A percentile compares a stretch with the other conserved stretches of the same genome.
phyloP scores from a whole-genome alignment of 2,797 vertebrate species.

The Macropus fuliginosus region DNA sequence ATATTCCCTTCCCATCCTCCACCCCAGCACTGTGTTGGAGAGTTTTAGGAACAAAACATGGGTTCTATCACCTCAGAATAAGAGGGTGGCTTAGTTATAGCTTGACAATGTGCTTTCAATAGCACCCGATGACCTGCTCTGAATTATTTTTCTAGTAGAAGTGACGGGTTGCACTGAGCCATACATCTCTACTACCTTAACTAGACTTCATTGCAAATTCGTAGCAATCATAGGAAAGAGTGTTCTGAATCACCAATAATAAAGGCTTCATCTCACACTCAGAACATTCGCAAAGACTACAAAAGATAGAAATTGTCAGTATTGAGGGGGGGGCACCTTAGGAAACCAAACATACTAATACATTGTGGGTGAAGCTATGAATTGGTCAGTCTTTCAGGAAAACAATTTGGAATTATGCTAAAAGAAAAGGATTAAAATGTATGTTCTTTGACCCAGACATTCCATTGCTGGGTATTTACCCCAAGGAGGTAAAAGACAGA shows the following conservation, averaged over 20 bases:
- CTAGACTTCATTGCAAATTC: background rate
- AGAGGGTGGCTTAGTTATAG: conserved; percentile 17
- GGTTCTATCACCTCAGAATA: background rate
- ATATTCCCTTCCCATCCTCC: background rate
- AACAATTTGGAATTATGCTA: background rate
- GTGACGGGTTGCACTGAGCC: background rate
- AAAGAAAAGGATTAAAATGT: background rate
- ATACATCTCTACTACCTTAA: conserved; percentile 12
- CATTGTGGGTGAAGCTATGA: background rate
- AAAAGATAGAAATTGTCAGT: background rate
- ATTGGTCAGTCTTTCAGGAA: background rate
- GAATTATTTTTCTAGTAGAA: background rate
- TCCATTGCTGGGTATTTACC: background rate
- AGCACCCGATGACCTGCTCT: conserved; percentile 31
- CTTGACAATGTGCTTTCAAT: background rate
- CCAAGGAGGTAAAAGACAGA: background rate
- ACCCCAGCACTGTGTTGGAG: background rate
- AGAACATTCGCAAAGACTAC: background rate
- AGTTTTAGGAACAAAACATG: background rate
- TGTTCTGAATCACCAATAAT: background rate
- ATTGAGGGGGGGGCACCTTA: background rate
- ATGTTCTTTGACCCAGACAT: background rate
- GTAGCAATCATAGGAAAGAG: background rate
- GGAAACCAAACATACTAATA: background rate
- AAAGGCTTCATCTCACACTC: background rate